These are phyloP conservation scores for Andricus quercusramuli DNA, from an alignment of 2,888 invertebrate genomes.

Conservation along the genomic window DNA sequence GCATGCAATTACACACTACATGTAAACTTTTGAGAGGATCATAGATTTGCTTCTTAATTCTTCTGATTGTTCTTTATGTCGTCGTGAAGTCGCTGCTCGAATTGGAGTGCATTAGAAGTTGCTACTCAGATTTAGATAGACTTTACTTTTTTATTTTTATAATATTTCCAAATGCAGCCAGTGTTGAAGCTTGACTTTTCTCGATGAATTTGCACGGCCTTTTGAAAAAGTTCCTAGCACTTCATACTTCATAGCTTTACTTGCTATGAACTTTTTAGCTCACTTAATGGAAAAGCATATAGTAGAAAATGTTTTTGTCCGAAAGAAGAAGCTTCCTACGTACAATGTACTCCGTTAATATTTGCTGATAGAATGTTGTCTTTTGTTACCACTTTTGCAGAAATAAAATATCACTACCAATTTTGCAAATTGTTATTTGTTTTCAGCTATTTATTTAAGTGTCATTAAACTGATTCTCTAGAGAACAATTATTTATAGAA, in stretches of 20 bases:
- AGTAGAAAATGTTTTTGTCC: background rate
- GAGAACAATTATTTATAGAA: background rate
- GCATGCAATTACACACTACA: background rate
- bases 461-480: background rate
- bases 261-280: background rate
- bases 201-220: background rate
- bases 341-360: background rate
- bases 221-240: background rate
- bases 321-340: background rate
- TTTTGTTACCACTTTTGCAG: conserved; percentile 8
- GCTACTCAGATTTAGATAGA: conserved; percentile 44
- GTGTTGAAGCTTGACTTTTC: conserved; percentile 8
- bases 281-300: background rate
- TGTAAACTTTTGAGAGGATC: background rate
- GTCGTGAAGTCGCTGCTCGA: conserved; percentile 20
- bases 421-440: background rate
- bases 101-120: conserved; percentile 33
- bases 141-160: conserved; percentile 45
- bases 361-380: conserved; percentile 10
- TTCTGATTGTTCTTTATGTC: background rate
- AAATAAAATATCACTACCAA: conserved; percentile 30
- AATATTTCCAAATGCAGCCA: background rate
- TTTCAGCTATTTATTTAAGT: background rate
- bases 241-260: background rate
- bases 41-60: conserved; percentile 20